These are phyloP conservation scores for Leptinotarsa juncta DNA, from an alignment of 2,888 invertebrate species.

Conservation along the genomic window DNA sequence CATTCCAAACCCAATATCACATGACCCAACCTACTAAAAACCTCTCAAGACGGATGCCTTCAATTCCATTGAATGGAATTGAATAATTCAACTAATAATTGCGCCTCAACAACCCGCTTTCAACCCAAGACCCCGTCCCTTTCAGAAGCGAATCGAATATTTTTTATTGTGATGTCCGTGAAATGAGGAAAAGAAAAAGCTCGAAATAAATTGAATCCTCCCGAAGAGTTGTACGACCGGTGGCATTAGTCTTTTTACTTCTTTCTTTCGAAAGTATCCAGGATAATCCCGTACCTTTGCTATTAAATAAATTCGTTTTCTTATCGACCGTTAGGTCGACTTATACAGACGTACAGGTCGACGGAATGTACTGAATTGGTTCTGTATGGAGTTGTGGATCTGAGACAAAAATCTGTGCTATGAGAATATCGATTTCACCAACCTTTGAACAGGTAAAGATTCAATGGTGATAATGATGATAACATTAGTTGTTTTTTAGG, in stretches of 20 bases:
- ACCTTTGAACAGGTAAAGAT: too few species aligned
- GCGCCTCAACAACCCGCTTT: background rate
- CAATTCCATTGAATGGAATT: slow-evolving; percentile 7
- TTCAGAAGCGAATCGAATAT: slow-evolving; percentile 19
- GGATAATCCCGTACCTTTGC: slow-evolving; percentile 36
- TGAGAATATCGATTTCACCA: background rate
- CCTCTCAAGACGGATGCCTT: slow-evolving; percentile 6
- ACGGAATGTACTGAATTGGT: background rate
- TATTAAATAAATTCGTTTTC: slow-evolving; percentile 33
- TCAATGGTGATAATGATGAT: too few species aligned
- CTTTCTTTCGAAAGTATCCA: slow-evolving; percentile 33
- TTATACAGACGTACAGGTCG: slow-evolving; percentile 7
- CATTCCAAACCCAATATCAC: background rate
- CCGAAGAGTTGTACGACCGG: slow-evolving; percentile 37
- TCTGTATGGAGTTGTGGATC: background rate
- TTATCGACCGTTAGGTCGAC: slow-evolving; percentile 15
- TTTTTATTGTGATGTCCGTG: slow-evolving; percentile 29
- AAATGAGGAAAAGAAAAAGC: slow-evolving; percentile 25
- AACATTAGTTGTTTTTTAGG: too few species aligned
- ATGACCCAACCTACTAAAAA: slow-evolving; percentile 1
- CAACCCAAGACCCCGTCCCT: background rate
- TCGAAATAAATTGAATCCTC: slow-evolving; percentile 39
- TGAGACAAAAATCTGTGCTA: background rate
- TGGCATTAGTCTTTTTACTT: slow-evolving; percentile 32
- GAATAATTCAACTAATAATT: slow-evolving; percentile 19